A percentile compares a stretch with the other conserved stretches of the same genome.
Conservation (phyloP, 2,797 vertebrate genomes). For the Coregonus sp. region DNA sequence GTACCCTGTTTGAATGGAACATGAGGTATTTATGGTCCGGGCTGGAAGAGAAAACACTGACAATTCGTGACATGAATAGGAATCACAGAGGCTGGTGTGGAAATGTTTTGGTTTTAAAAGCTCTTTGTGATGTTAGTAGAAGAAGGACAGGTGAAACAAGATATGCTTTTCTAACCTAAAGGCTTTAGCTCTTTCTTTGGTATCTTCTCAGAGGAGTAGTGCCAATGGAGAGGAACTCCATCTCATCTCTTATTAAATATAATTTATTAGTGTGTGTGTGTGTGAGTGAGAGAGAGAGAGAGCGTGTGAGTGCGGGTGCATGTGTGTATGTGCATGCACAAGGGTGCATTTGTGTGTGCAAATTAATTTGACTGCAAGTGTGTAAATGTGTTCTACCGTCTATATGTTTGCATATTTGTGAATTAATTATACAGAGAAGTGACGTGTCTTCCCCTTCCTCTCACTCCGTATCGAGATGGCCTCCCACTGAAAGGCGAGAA, state of each 20-base stretch:
- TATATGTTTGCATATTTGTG: background rate
- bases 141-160: background rate
- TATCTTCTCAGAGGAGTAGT: background rate
- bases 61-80: background rate
- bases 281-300: too few relatives aligned
- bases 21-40: background rate
- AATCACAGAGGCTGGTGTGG: background rate
- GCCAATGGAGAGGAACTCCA: background rate
- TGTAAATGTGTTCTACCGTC: background rate
- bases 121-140: background rate
- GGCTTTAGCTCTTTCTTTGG: background rate
- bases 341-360: background rate
- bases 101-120: background rate
- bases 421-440: background rate
- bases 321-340: background rate
- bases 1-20: background rate
- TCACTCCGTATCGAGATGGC: background rate
- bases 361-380: slow-evolving; percentile 6
- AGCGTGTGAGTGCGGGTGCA: background rate
- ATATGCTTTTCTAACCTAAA: background rate
- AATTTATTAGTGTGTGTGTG: background rate
- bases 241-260: background rate
- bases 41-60: background rate
- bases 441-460: background rate
- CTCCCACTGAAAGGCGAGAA: background rate